Evolutionary conservation across 1,140 invertebrate genomes (phyloP).

Genomic region (Manduca sexta): DNA sequence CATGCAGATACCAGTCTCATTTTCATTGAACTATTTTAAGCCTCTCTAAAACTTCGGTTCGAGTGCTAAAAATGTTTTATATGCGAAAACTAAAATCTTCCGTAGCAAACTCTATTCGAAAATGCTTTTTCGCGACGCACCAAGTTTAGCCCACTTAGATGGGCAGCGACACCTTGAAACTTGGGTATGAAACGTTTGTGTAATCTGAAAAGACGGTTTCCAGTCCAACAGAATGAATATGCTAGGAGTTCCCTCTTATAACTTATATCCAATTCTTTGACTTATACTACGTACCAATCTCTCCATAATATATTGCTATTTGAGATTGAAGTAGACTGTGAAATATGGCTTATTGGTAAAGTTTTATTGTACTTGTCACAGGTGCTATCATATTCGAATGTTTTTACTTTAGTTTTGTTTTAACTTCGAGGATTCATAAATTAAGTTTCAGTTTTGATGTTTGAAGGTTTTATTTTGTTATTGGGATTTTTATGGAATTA

Average conservation of each 20-base stretch:
- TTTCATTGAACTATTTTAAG: neutral
- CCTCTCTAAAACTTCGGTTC: conserved; percentile 1
- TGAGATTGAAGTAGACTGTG: conserved; percentile 66
- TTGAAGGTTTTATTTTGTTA: neutral
- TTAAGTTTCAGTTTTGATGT: neutral
- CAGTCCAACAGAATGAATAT: conserved; percentile 49
- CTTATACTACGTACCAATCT: conserved; percentile 52
- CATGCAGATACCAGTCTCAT: neutral
- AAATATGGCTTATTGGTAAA: conserved; percentile 70
- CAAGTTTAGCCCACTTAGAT: conserved; percentile 35
- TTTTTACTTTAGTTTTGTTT: conserved; percentile 38
- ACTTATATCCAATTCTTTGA: conserved; percentile 59
- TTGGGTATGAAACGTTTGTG: conserved; percentile 29
- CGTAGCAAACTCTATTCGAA: conserved; percentile 23
- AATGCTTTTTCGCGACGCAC: conserved; percentile 39
- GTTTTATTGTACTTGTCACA: conserved; percentile 66
- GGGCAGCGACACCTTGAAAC: conserved; percentile 38
- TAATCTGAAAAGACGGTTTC: conserved; percentile 25
- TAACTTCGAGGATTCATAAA: conserved; percentile 1
- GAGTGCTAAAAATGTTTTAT: conserved; percentile 6
- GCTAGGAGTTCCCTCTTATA: conserved; percentile 38
- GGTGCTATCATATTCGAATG: conserved; percentile 45
- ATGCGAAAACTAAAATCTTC: conserved; percentile 29
- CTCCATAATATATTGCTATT: conserved; percentile 66
- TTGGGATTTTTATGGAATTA: neutral